These are phyloP conservation scores for Tenthredo amoena DNA, from an alignment of 2,888 invertebrate species.

Conservation along the genomic window DNA sequence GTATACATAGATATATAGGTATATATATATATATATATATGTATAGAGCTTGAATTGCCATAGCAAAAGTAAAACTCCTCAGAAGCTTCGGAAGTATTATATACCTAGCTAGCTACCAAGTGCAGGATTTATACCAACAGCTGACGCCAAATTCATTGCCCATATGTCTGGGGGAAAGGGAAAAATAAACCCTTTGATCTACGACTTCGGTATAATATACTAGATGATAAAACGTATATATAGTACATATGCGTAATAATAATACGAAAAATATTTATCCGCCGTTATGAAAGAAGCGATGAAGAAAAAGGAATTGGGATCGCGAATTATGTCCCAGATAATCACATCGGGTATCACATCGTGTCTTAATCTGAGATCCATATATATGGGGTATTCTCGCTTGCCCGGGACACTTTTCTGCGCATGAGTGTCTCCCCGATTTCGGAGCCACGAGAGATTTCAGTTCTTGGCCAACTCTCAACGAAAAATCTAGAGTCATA, in stretches of 20 bases:
- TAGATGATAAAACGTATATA: background rate
- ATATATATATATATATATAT: background rate
- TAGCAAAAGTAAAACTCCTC: background rate
- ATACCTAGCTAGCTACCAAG: background rate
- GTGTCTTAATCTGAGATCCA: too few relatives aligned
- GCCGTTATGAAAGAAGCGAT: too few relatives aligned
- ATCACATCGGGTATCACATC: too few relatives aligned
- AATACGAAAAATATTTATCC: background rate
- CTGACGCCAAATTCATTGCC: slow-evolving; percentile 38
- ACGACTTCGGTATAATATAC: background rate
- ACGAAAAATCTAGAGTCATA: too few relatives aligned
- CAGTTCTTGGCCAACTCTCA: too few relatives aligned
- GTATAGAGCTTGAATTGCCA: background rate
- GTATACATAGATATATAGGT: too few relatives aligned
- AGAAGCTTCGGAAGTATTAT: background rate
- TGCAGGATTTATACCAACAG: background rate
- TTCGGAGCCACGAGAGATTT: too few relatives aligned
- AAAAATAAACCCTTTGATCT: slow-evolving; percentile 5
- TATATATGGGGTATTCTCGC: too few relatives aligned
- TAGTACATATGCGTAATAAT: background rate
- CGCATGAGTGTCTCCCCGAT: too few relatives aligned
- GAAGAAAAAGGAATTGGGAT: too few relatives aligned
- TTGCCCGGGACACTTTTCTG: too few relatives aligned
- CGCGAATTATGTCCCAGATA: too few relatives aligned
- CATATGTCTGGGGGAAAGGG: background rate